Evolutionary conservation across 1,140 invertebrate genomes (phyloP).

Genomic region (Limonius californicus): DNA sequence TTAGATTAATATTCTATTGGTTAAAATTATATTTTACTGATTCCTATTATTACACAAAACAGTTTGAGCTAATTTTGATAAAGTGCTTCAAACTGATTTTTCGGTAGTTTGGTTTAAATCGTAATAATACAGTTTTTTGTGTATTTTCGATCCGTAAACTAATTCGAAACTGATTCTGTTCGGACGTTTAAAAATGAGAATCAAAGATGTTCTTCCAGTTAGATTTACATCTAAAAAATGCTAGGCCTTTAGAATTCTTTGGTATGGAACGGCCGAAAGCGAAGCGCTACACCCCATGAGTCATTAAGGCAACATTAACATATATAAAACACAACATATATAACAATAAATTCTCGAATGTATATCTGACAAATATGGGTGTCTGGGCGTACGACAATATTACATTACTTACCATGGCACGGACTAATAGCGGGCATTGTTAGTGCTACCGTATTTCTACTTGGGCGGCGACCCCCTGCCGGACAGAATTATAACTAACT

Average conservation of each 20-base stretch:
- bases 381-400: slow-evolving; percentile 34
- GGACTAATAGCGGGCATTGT: slow-evolving; percentile 35
- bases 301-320: slow-evolving; percentile 22
- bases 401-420: slow-evolving; percentile 38
- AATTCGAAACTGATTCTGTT: too few relatives aligned
- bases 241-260: slow-evolving; percentile 3
- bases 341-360: slow-evolving; percentile 24
- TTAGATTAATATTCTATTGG: too few relatives aligned
- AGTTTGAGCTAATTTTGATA: too few relatives aligned
- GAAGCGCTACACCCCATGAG: background rate
- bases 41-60: too few relatives aligned
- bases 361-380: slow-evolving; percentile 33
- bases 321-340: slow-evolving; percentile 17
- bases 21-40: too few relatives aligned
- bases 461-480: slow-evolving; percentile 33
- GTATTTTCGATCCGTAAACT: too few relatives aligned
- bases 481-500: slow-evolving; percentile 14
- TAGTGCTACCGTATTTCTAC: slow-evolving; percentile 37
- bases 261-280: background rate
- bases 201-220: background rate
- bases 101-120: too few relatives aligned
- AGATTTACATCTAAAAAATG: background rate
- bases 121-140: too few relatives aligned
- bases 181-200: background rate
- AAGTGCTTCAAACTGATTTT: too few relatives aligned